Base-by-base conservation (phyloP, 2,797 vertebrate species). In the Semaprochilodus insignis region DNA sequence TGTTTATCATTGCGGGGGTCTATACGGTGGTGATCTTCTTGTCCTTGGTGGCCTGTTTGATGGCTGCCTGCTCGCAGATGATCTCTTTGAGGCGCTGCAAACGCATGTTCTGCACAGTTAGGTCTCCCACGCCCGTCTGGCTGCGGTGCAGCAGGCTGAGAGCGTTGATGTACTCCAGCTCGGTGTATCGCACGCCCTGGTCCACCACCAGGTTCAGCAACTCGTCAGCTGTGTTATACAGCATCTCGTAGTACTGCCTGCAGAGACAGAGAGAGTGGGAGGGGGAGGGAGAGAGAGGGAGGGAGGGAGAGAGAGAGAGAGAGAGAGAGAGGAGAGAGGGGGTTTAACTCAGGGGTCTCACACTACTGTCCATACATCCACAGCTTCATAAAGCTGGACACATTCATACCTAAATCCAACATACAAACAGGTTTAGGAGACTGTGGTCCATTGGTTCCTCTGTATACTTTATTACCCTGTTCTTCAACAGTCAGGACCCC, bases 191-290 rank as follows among this genome's bases (percentile, higher is more conserved):
- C 76, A 99, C 97, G 0, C 98, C 98, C 90, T 99, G 98, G 88
- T 99, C 98, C 93, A 99, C 98, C 91, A 99, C 96, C 77, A 99
- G 95, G 91, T 98, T 97, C 78, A 99, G 92, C 83, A 99, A 95
- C 95, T 99, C 98, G 0, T 99, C 98, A 0, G 97, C 96, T 0
- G 96, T 97, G 95, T 99, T 99, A 95, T 99, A 99, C 79, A 99
- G 93, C 97, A 99, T 99, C 94, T 99, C 98, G 0, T 99, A 99
- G 85, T 99, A 99, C 89, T 99, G 98, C 94, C 98, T 99, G 92
- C 0, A 86, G 13, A 59, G 85, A 84, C 52, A 72, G 48, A 90
- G 63, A 54, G 74, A 54, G n/a, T 70, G 52, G n/a, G 54, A 48
- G 44, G 11, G 44, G 11, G 44, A 13, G 44, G 10, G 10, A 48